These are phyloP conservation scores for Beris chalybata DNA, from an alignment of 2,888 invertebrate species.

Conservation along the genomic window DNA sequence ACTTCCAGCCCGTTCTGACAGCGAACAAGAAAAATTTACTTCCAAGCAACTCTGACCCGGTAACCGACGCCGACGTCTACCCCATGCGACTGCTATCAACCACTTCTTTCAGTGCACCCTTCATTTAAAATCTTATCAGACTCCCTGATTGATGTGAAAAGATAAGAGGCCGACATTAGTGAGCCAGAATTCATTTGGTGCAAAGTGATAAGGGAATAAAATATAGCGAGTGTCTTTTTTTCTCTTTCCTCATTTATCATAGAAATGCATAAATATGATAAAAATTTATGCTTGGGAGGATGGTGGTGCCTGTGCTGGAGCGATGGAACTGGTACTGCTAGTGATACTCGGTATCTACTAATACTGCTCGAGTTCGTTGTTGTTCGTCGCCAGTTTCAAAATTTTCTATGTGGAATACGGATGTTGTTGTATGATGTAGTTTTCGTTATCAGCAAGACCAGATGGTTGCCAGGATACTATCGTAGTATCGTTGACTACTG, in stretches of 20 bases:
- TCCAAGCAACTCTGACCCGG: neutral
- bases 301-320: neutral
- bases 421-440: constrained; percentile 37
- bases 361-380: neutral
- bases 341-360: too few relatives aligned
- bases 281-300: constrained; percentile 47
- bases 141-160: constrained; percentile 57
- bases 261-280: constrained; percentile 51
- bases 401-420: constrained; percentile 32
- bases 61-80: constrained; percentile 4
- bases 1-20: too few relatives aligned
- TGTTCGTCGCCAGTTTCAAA: constrained; percentile 33
- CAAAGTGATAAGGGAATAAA: constrained; percentile 56
- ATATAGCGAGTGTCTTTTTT: constrained; percentile 55
- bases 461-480: constrained; percentile 41
- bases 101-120: constrained; percentile 42
- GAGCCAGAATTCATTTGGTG: constrained; percentile 41
- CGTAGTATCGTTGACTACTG: constrained; percentile 36
- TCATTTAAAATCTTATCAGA: constrained; percentile 57
- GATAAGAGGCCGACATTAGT: constrained; percentile 49
- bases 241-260: constrained; percentile 53
- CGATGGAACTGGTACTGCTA: too few relatives aligned
- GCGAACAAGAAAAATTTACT: too few relatives aligned
- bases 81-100: constrained; percentile 10
- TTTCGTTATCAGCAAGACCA: constrained; percentile 40